Evolutionary conservation across 2,797 vertebrate genomes (phyloP).

Genomic region (Tangara arthus): DNA sequence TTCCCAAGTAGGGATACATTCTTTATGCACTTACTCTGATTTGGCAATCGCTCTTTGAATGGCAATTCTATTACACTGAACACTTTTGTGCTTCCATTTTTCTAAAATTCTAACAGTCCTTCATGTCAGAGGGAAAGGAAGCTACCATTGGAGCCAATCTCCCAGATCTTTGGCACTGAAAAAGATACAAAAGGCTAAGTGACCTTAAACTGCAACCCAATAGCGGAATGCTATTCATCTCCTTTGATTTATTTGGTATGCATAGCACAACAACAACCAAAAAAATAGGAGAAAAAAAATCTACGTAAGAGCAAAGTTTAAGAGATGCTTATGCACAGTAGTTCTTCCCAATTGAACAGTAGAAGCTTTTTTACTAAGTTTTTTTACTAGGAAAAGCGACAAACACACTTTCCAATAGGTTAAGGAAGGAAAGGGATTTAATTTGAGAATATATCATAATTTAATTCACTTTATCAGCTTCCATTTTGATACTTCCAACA

Average conservation of each 20-base stretch:
- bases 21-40: background rate
- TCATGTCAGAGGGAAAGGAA: background rate
- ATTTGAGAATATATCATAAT: background rate
- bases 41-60: background rate
- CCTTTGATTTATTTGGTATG: background rate
- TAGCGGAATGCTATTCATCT: background rate
- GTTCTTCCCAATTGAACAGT: background rate
- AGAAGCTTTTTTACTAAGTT: background rate
- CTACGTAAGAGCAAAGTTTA: background rate
- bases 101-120: background rate
- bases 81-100: background rate
- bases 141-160: background rate
- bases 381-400: background rate
- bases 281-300: background rate
- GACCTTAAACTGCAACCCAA: background rate
- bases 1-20: background rate
- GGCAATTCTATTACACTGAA: background rate
- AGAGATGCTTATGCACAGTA: background rate
- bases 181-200: background rate
- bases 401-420: background rate
- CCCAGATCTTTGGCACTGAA: background rate
- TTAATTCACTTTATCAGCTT: background rate
- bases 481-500: background rate
- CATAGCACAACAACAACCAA: background rate
- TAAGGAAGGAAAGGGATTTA: background rate